Base-by-base conservation (phyloP, 2,888 invertebrate genomes). In the Liodrosophila aerea region DNA sequence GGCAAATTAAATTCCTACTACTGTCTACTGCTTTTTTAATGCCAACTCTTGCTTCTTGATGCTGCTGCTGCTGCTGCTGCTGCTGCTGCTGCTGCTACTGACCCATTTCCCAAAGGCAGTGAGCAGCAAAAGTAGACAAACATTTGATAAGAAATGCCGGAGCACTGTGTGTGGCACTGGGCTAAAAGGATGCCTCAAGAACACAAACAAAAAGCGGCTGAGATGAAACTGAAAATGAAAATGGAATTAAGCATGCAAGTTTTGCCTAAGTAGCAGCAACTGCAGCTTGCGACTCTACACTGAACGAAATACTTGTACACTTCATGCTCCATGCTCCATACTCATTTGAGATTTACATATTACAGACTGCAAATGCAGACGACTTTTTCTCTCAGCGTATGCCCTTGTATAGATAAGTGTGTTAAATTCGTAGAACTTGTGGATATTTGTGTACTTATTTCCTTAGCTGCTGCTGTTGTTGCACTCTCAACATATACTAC, bases 161-260 rank as follows among this genome's bases (percentile, higher is more conserved):
- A 5, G 3, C 5, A 22, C 22, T 22, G 3, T 22, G 22, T 72
- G 59, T 67, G 81, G 59, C 70, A 77, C 60, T 68, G 58, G 81
- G 53, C 73, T 52, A 52, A 62, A 60, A 64, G 64, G 62, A 60
- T 54, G 63, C 61, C 49, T 64, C 63, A 61, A 61, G 64, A 85
- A 72, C 63, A 71, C 67, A 78, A 75, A 83, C 68, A 78, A 75
- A 80, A 64, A 52, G 60, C 54, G 22, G 22, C 22, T 2, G 22
- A 5, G 22, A 22, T 60, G 60, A 75, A 69, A 71, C 72, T 80
- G 80, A 75, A 76, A 82, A 75, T 84, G 80, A 85, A 78, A 78
- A 85, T 78, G 77, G 84, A 85, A 85, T 78, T 85, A 85, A 78
- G 84, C 76, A 67, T 67, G 70, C 62, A 82, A 62, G 52, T 73